A percentile compares a stretch with the other conserved stretches of the same genome.
Evolutionary conservation across 1,140 invertebrate species (phyloP).

Genomic region (Hesperophylax magnus): DNA sequence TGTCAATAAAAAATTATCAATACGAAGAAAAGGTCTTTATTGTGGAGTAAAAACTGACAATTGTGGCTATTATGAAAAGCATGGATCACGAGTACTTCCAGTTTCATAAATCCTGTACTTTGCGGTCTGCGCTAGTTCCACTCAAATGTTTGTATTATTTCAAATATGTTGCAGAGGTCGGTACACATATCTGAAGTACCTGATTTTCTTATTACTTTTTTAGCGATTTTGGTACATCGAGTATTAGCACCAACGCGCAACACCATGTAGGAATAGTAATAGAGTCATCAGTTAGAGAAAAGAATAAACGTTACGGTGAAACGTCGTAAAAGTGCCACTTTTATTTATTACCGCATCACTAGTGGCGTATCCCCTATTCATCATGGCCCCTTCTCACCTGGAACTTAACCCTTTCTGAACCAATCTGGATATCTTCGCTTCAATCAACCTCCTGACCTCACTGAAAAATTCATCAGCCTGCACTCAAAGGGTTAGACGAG

Average conservation of each 20-base stretch:
- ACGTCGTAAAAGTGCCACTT: slow-evolving; percentile 39
- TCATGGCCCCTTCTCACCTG: slow-evolving; percentile 28
- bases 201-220: neutral
- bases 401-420: neutral
- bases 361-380: slow-evolving; percentile 27
- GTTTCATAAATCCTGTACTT: no score
- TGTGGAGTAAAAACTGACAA: no score
- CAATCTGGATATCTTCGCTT: slow-evolving; percentile 28
- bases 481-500: slow-evolving; percentile 15
- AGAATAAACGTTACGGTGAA: neutral
- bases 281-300: slow-evolving; percentile 5
- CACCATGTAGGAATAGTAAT: neutral
- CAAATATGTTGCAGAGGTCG: no score
- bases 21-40: no score
- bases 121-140: no score
- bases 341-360: slow-evolving; percentile 48
- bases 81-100: no score
- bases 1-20: no score
- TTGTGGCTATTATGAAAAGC: no score
- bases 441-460: slow-evolving; percentile 31
- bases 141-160: no score
- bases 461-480: slow-evolving; percentile 27
- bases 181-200: neutral
- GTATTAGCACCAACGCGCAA: neutral
- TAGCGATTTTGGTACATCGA: neutral